Conservation (phyloP, 2,888 invertebrate species). For the Sphaeridia pumilis region DNA sequence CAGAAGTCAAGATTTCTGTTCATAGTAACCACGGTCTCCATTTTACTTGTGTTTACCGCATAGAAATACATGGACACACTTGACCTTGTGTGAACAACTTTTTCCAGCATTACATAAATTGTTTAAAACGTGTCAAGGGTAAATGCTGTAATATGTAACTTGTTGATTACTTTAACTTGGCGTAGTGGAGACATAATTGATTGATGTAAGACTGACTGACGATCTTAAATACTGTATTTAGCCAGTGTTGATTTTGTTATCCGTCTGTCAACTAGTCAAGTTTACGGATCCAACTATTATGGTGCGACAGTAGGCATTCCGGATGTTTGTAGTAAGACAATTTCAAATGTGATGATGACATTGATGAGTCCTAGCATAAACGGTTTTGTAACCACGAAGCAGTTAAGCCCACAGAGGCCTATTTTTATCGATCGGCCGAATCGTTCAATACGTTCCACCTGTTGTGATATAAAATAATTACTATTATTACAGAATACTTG, state of each 20-base stretch:
- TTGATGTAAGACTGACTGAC: too few relatives aligned
- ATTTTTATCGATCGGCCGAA: constrained; percentile 13
- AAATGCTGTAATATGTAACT: not conserved
- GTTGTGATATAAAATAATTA: too few relatives aligned
- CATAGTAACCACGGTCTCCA: constrained; percentile 7
- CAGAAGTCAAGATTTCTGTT: constrained; percentile 4
- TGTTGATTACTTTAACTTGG: too few relatives aligned
- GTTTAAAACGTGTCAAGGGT: not conserved
- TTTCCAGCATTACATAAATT: not conserved
- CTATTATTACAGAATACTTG: too few relatives aligned
- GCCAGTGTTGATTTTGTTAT: not conserved
- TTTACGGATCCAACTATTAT: not conserved
- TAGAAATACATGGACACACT: constrained; percentile 11
- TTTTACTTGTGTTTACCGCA: constrained; percentile 12
- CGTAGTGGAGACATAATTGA: too few relatives aligned
- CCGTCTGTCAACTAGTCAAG: not conserved
- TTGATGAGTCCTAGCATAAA: constrained; percentile 25
- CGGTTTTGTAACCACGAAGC: constrained; percentile 25
- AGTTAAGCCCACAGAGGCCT: constrained; percentile 21
- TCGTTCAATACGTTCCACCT: constrained; percentile 21
- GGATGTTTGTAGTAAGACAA: constrained; percentile 26
- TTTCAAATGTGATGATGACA: constrained; percentile 29
- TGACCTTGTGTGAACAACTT: not conserved
- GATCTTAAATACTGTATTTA: too few relatives aligned
- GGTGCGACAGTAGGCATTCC: too few relatives aligned